Percentiles rank a stretch among this genome's conserved stretches.
These are phyloP conservation scores for Anser brachyrhynchus DNA, from an alignment of 2,113 vertebrate genomes.

Conservation along the genomic window DNA sequence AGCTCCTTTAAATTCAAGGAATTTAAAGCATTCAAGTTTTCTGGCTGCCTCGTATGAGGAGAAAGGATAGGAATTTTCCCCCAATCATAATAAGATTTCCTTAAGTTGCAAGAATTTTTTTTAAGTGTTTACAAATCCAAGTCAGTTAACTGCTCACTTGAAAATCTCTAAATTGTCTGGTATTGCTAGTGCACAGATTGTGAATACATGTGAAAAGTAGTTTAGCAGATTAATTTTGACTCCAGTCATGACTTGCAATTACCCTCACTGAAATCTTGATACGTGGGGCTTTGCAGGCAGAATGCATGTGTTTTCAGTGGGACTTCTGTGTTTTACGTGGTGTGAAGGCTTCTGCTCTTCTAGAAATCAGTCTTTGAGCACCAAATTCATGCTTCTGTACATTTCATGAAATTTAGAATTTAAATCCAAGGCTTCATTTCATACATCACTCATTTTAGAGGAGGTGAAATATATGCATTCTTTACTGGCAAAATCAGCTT, in stretches of 20 bases:
- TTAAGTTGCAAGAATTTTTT: constrained; percentile 41
- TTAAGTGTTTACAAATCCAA: constrained; percentile 30
- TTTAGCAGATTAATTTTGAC: background rate
- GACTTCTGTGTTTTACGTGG: background rate
- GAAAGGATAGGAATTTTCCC: constrained; percentile 54
- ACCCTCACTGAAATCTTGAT: background rate
- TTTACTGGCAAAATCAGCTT: background rate
- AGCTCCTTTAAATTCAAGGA: constrained; percentile 31
- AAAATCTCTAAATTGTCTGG: background rate
- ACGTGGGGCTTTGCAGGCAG: background rate
- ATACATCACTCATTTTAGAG: background rate
- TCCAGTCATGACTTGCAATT: background rate
- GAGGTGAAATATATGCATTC: background rate
- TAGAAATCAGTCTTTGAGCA: background rate
- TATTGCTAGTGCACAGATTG: background rate
- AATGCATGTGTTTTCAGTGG: background rate
- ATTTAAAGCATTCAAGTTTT: constrained; percentile 40
- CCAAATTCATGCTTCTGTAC: background rate
- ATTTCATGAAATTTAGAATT: background rate
- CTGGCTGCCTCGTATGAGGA: background rate
- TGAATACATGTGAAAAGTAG: background rate
- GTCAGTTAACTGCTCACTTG: background rate
- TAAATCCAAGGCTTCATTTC: background rate
- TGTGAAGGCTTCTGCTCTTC: background rate
- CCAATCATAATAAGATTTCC: constrained; percentile 14